Percentiles rank a stretch among this genome's conserved stretches.
Conservation (phyloP, 1,140 invertebrate species). For the Drosophila erecta region DNA sequence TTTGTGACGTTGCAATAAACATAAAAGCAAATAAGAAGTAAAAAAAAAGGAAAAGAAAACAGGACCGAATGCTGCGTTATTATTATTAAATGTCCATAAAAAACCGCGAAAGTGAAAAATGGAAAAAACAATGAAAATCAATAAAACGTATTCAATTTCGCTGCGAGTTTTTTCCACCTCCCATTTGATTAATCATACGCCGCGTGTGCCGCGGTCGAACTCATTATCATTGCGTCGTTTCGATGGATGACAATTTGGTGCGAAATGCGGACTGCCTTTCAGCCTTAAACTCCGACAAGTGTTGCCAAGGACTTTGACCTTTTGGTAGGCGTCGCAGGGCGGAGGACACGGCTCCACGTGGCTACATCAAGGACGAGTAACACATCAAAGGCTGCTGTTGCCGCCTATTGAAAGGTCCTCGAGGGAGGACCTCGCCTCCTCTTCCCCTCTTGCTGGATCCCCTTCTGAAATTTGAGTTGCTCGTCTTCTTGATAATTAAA, state of each 20-base stretch:
- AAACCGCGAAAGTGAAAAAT: slow-evolving; percentile 31
- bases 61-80: slow-evolving; percentile 15
- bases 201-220: slow-evolving; percentile 37
- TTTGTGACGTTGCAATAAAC: slow-evolving; percentile 44
- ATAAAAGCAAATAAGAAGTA: slow-evolving; percentile 27
- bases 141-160: slow-evolving; percentile 53
- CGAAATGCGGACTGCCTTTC: slow-evolving; percentile 12
- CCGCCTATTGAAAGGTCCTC: slow-evolving; percentile 5
- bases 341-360: slow-evolving; percentile 15
- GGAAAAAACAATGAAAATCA: slow-evolving; percentile 50
- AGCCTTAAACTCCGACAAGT: slow-evolving; percentile 27
- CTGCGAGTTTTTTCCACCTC: background rate
- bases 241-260: slow-evolving; percentile 24
- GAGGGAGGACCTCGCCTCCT: background rate
- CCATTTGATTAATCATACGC: slow-evolving; percentile 64
- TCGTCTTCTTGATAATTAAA: slow-evolving; percentile 39
- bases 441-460: no score
- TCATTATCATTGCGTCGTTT: slow-evolving; percentile 21
- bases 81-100: slow-evolving; percentile 48
- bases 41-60: background rate
- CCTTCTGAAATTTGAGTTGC: slow-evolving; percentile 34
- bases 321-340: slow-evolving; percentile 16
- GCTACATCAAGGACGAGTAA: slow-evolving; percentile 15
- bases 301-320: slow-evolving; percentile 67
- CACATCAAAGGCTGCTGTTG: slow-evolving; percentile 54